A percentile compares a stretch with the other conserved stretches of the same genome.
Conservation (phyloP, 2,113 vertebrate species). For the Ranitomeya imitator region DNA sequence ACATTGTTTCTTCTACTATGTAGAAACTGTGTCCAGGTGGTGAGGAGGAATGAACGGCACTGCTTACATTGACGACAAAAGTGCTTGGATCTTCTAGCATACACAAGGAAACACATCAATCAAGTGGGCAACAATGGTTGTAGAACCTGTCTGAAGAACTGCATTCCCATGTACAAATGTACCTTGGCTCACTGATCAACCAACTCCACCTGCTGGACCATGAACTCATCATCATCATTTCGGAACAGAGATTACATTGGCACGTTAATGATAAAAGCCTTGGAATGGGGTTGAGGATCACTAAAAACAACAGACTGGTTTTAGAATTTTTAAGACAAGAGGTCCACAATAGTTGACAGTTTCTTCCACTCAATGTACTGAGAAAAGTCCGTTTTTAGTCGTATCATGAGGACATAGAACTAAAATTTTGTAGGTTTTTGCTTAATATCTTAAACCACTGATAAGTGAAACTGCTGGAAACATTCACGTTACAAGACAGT, state of each 20-base stretch:
- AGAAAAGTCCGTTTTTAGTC: no score
- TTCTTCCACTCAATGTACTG: no score
- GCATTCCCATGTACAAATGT: constrained; percentile 42
- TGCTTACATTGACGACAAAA: constrained; percentile 49
- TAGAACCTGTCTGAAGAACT: constrained; percentile 45
- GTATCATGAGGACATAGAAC: no score
- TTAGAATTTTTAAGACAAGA: no score
- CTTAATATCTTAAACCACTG: background rate
- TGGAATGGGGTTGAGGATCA: background rate
- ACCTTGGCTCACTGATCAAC: constrained; percentile 33
- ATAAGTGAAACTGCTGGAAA: background rate
- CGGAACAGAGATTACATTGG: constrained; percentile 54
- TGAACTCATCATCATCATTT: constrained; percentile 28
- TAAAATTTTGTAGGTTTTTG: no score
- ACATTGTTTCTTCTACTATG: constrained; percentile 36
- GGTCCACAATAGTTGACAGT: no score
- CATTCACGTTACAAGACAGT: background rate
- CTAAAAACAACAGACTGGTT: no score
- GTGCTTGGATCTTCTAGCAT: constrained; percentile 54
- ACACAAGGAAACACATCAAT: constrained; percentile 51
- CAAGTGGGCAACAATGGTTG: constrained; percentile 53
- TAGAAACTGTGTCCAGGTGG: constrained; percentile 41
- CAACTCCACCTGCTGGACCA: constrained; percentile 47
- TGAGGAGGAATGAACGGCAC: constrained; percentile 5
- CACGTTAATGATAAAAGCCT: background rate